Evolutionary conservation across 2,888 invertebrate genomes (phyloP).

Genomic region (Ctena decussata): DNA sequence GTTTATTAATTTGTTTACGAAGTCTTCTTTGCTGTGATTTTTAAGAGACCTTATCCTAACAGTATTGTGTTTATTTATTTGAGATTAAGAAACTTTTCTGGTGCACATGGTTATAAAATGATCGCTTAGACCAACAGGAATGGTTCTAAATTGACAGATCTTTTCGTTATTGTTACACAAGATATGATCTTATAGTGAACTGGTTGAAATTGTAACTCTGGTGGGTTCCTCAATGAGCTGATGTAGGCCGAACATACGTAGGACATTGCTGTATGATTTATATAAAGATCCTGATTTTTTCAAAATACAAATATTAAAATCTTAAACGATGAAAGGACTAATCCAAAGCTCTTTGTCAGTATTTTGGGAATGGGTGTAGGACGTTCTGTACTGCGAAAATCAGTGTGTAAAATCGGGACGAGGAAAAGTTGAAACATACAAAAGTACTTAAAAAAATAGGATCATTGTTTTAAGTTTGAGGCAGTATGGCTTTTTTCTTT

Average conservation of each 20-base stretch:
- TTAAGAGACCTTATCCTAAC: not conserved
- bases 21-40: not conserved
- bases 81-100: not conserved
- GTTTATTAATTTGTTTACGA: not conserved
- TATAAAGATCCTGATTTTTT: not conserved
- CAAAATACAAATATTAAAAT: not conserved
- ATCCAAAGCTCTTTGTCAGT: too few species aligned
- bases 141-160: not conserved
- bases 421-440: constrained; percentile 15
- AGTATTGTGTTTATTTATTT: not conserved
- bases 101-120: not conserved
- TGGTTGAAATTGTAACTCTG: not conserved
- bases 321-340: too few species aligned
- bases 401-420: constrained; percentile 29
- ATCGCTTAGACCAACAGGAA: not conserved
- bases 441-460: constrained; percentile 19
- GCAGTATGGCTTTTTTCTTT: too few species aligned
- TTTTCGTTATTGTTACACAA: not conserved
- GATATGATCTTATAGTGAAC: not conserved
- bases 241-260: not conserved
- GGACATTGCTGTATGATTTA: not conserved
- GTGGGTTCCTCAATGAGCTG: not conserved
- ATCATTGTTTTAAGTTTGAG: constrained; percentile 10
- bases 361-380: not conserved
- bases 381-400: constrained; percentile 8